Conservation (phyloP, 2,113 vertebrate genomes). For the Lagopus muta region DNA sequence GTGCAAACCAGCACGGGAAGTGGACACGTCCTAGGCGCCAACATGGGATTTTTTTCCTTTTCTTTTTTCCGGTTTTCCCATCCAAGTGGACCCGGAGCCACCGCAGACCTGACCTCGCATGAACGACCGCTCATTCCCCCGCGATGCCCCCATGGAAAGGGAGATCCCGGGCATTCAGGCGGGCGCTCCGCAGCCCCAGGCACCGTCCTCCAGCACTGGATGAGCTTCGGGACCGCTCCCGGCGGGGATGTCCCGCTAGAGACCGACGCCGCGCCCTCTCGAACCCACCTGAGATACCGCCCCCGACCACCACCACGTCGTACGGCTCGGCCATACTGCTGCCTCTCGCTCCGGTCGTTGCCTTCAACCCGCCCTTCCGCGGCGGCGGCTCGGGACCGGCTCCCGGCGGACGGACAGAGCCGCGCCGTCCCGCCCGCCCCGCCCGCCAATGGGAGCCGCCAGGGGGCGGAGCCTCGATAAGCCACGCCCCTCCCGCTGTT, state of each 20-base stretch:
- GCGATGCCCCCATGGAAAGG: background rate
- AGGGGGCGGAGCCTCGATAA: fast-evolving
- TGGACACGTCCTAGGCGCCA: fast-evolving
- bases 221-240: background rate
- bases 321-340: background rate
- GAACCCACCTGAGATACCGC: conserved; percentile 48
- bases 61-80: fast-evolving
- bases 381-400: background rate
- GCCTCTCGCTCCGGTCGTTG: too few species aligned
- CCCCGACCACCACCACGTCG: conserved; percentile 56
- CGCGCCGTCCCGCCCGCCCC: background rate
- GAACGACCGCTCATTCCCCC: background rate
- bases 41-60: fast-evolving
- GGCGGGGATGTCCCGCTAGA: background rate
- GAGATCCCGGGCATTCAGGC: background rate
- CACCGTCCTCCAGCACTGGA: background rate
- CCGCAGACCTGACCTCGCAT: fast-evolving
- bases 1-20: background rate
- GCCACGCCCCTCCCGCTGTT: fast-evolving
- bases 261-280: background rate
- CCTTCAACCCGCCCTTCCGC: background rate
- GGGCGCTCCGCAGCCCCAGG: background rate
- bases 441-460: fast-evolving
- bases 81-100: too few species aligned
- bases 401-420: background rate